phyloP scores from a whole-genome alignment of 2,888 invertebrate genomes.

The Ormyrus nitidulus region DNA sequence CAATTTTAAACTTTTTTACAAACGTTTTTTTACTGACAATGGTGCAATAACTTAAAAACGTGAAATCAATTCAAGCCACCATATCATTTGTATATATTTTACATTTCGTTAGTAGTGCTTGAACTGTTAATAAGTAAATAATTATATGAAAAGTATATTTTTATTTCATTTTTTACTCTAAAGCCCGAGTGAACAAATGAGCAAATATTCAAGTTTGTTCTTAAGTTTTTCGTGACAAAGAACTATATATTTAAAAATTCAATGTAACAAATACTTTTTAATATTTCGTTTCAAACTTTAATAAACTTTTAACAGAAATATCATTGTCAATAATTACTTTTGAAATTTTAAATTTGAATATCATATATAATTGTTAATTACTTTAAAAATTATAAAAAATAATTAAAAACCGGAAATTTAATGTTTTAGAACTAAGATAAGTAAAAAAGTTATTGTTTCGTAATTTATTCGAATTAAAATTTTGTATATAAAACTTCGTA shows the following conservation, averaged over 20 bases:
- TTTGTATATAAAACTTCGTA: constrained; percentile 49
- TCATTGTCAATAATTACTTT: constrained; percentile 34
- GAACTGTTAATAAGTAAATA: constrained; percentile 28
- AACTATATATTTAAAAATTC: constrained; percentile 3
- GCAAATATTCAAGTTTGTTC: constrained; percentile 30
- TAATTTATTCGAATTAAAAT: constrained; percentile 47
- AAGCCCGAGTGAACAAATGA: constrained; percentile 30
- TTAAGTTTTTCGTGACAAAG: constrained; percentile 14
- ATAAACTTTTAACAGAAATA: constrained; percentile 38
- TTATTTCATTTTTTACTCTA: constrained; percentile 15
- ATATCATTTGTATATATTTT: constrained; percentile 54
- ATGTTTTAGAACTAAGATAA: constrained; percentile 30
- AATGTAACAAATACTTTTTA: constrained; percentile 17
- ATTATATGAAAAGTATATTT: constrained; percentile 37
- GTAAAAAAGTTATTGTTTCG: constrained; percentile 44
- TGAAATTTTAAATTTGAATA: constrained; percentile 40
- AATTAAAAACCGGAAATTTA: constrained; percentile 40
- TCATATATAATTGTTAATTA: constrained; percentile 51
- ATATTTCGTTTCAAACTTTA: constrained; percentile 36
- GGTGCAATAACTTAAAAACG: constrained; percentile 50
- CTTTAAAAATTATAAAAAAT: constrained; percentile 49
- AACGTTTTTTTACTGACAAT: constrained; percentile 49
- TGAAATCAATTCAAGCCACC: constrained; percentile 43
- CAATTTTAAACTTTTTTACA: constrained; percentile 36
- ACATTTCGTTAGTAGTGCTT: constrained; percentile 32